These are phyloP conservation scores for Steromphala cineraria DNA, from an alignment of 2,888 invertebrate species.

Conservation along the genomic window DNA sequence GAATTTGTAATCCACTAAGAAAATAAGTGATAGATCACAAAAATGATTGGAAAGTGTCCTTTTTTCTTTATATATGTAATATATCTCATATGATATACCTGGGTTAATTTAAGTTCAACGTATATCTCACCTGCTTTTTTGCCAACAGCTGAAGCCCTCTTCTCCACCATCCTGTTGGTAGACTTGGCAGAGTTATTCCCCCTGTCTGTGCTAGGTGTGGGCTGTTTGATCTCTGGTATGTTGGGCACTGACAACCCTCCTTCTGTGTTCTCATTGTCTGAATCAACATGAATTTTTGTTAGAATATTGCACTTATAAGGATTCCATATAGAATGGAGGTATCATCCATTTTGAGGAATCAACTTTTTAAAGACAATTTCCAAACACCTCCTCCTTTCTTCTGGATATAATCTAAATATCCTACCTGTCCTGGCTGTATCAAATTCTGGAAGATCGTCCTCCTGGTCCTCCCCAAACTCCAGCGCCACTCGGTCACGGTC, in stretches of 20 bases:
- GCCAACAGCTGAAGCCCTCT: constrained; percentile 48
- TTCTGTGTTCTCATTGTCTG: constrained; percentile 22
- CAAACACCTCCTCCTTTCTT: neutral
- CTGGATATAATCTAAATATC: no score
- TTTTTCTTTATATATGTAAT: no score
- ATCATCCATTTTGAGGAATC: no score
- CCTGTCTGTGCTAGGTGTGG: constrained; percentile 56
- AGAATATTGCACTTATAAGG: no score
- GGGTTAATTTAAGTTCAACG: neutral
- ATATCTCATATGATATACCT: no score
- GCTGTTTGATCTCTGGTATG: constrained; percentile 49
- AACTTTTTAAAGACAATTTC: no score
- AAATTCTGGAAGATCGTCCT: neutral
- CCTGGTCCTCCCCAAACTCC: neutral
- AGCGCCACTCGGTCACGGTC: constrained; percentile 41
- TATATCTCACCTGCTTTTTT: constrained; percentile 43
- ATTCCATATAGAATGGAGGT: no score
- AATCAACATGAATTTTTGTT: neutral
- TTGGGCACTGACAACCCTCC: constrained; percentile 34
- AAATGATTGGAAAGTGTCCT: no score
- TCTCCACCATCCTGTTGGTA: constrained; percentile 41
- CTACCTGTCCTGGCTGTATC: neutral
- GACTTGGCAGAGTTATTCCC: constrained; percentile 56
- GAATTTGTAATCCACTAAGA: no score
- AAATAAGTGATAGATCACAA: no score